Percentiles rank a stretch among this genome's conserved stretches.
Conservation (phyloP, 2,797 vertebrate genomes). For the Poecilia wingei region DNA sequence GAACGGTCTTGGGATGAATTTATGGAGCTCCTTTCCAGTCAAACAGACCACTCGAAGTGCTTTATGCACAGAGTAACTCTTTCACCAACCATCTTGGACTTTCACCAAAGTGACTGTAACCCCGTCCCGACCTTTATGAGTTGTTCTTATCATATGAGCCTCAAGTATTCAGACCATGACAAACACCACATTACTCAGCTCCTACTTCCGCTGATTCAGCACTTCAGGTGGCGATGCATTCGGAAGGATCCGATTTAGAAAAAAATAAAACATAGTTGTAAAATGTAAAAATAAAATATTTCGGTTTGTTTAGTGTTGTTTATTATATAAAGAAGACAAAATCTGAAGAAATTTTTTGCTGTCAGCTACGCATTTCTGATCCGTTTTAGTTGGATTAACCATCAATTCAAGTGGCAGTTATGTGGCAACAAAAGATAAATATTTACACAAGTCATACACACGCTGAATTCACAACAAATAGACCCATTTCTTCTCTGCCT, state of each 20-base stretch:
- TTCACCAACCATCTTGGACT: constrained; percentile 23
- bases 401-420: constrained; percentile 6
- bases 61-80: constrained; percentile 3
- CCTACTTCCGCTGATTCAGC: constrained; percentile 39
- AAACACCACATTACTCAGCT: background rate
- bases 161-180: background rate
- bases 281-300: background rate
- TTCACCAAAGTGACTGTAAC: constrained; percentile 21
- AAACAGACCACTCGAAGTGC: background rate
- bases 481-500: constrained; percentile 3
- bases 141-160: background rate
- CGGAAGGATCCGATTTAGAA: no score
- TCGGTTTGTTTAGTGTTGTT: background rate
- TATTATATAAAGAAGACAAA: background rate
- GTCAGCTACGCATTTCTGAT: constrained; percentile 18
- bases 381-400: constrained; percentile 31
- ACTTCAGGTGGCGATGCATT: constrained; percentile 13
- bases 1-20: background rate
- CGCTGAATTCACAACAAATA: background rate
- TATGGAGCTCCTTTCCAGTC: background rate
- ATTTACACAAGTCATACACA: constrained; percentile 20
- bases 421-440: constrained; percentile 16
- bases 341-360: background rate
- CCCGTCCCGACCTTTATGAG: background rate
- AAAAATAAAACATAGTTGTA: background rate